Conservation (phyloP, 2,888 invertebrate species). For the Pyrrhia umbra region DNA sequence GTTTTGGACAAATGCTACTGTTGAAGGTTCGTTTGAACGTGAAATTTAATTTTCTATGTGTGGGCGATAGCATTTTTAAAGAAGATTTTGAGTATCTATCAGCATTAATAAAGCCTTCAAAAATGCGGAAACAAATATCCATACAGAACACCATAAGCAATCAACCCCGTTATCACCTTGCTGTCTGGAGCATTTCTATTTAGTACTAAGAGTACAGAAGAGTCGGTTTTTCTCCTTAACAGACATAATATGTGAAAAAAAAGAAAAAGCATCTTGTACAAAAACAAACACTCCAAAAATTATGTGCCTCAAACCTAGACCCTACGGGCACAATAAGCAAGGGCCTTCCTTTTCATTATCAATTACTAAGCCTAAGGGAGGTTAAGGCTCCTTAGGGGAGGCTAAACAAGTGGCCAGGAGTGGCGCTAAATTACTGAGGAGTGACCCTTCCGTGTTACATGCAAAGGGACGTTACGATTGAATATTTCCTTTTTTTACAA, state of each 20-base stretch:
- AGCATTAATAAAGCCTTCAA: too few relatives aligned
- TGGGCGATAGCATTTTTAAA: too few relatives aligned
- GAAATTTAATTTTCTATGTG: conserved; percentile 7
- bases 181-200: too few relatives aligned
- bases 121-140: too few relatives aligned
- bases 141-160: too few relatives aligned
- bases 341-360: conserved; percentile 60
- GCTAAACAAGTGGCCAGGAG: conserved; percentile 54
- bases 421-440: conserved; percentile 59
- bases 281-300: conserved; percentile 20
- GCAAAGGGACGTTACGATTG: conserved; percentile 52
- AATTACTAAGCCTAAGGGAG: conserved; percentile 53
- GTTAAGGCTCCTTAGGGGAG: conserved; percentile 47
- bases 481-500: conserved; percentile 56
- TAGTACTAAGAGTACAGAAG: too few relatives aligned
- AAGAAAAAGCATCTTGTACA: neutral
- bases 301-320: conserved; percentile 13
- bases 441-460: conserved; percentile 51
- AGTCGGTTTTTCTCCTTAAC: too few relatives aligned
- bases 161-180: too few relatives aligned
- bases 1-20: conserved; percentile 39
- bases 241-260: too few relatives aligned
- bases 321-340: conserved; percentile 28
- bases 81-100: too few relatives aligned
- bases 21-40: conserved; percentile 16